A percentile compares a stretch with the other conserved stretches of the same genome.
phyloP scores from a whole-genome alignment of 2,113 vertebrate genomes.

The Paratilapia polleni region DNA sequence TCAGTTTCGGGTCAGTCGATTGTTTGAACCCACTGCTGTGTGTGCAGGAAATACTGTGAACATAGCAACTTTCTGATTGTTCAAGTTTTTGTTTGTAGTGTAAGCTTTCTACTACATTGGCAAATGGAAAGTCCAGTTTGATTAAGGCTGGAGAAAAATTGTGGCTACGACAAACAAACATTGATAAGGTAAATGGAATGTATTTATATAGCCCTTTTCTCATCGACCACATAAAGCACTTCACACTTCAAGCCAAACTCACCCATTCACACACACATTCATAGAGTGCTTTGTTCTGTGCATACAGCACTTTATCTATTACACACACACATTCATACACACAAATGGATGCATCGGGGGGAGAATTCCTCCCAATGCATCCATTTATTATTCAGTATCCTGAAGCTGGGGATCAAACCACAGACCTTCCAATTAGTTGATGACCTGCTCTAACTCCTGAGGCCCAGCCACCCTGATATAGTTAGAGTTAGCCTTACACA shows the following conservation, averaged over 20 bases:
- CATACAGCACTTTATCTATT: not conserved
- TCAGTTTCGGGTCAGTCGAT: not conserved
- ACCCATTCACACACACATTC: not conserved
- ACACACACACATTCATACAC: not conserved
- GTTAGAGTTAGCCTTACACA: not conserved
- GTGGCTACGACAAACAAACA: not conserved
- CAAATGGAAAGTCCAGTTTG: not conserved
- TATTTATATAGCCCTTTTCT: not conserved
- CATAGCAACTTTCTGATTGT: not conserved
- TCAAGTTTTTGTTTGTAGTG: not conserved
- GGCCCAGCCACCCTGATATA: not conserved
- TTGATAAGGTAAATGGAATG: not conserved
- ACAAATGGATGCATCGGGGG: not conserved
- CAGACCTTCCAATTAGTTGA: not conserved
- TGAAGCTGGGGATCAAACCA: not conserved
- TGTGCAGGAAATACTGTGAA: not conserved
- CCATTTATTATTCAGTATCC: not conserved
- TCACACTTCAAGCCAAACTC: not conserved
- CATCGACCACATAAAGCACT: not conserved
- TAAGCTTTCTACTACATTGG: not conserved
- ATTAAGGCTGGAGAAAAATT: not conserved
- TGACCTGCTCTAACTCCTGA: not conserved
- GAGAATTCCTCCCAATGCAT: not conserved
- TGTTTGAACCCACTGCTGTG: not conserved
- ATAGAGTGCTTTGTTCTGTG: not conserved